phyloP scores from a whole-genome alignment of 2,888 invertebrate species.

The Heterodera filipjevi region DNA sequence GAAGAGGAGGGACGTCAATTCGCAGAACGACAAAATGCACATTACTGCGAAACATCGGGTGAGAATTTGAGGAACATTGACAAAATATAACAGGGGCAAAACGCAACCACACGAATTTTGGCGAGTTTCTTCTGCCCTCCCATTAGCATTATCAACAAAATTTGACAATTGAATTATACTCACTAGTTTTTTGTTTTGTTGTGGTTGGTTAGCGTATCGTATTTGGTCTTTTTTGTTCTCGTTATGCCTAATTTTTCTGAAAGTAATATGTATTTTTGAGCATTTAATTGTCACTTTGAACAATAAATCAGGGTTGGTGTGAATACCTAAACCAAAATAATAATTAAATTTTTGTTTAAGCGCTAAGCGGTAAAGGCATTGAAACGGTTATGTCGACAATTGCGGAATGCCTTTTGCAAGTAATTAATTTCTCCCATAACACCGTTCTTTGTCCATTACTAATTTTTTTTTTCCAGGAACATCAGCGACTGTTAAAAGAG shows the following conservation, averaged over 20 bases:
- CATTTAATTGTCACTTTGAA: no score
- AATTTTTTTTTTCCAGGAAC: neutral
- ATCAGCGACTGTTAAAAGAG: conserved; percentile 7
- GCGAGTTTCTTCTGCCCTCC: no score
- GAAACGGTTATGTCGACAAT: conserved; percentile 42
- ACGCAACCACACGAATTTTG: no score
- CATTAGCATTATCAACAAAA: no score
- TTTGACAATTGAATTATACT: no score
- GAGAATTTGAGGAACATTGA: neutral
- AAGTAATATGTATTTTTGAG: no score
- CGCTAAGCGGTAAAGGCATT: conserved; percentile 45
- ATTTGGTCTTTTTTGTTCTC: no score
- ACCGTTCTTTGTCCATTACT: neutral
- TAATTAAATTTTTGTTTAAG: conserved; percentile 25
- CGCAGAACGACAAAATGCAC: conserved; percentile 41
- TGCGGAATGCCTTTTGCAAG: conserved; percentile 32
- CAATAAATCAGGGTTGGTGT: no score
- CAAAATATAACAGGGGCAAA: neutral
- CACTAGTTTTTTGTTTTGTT: no score
- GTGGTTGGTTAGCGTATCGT: no score
- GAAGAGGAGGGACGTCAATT: conserved; percentile 40
- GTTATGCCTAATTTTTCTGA: no score
- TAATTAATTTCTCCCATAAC: neutral
- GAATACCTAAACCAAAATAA: neutral
- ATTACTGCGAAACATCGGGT: conserved; percentile 47